Evolutionary conservation across 2,888 invertebrate species (phyloP), one percentile per base, ranked within the genome.

Genomic region (Drosophila bunnanda): DNA sequence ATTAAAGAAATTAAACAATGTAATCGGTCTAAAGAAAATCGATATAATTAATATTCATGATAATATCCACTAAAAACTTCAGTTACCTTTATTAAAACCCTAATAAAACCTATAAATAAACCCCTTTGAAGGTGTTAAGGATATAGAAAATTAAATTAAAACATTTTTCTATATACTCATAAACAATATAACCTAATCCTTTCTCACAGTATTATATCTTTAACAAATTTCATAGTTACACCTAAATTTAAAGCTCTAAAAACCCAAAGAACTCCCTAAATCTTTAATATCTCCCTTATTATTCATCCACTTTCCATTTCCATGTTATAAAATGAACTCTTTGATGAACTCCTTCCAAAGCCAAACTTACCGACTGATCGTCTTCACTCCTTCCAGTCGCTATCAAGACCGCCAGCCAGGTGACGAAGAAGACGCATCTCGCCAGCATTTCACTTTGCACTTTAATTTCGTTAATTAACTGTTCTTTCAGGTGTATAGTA

Each of bases 341-440:
- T n/a, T n/a, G n/a, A n/a, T n/a, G n/a, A n/a, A n/a, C n/a, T n/a
- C n/a, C n/a, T n/a, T 5, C 32, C 32, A 32, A 32, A 32, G 20
- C 5, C 20, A 22, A 32, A 70, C 71, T 71, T 65, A 71, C 71
- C 66, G 43, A 52, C 30, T 71, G 75, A 56, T 65, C 75, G 13
- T 66, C 56, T 28, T 66, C 56, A 34, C 38, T 44, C 22, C 39
- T 75, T 52, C 66, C 71, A 39, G 66, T 50, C 28, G 50, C 75
- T 13, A 55, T 22, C 30, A 53, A 41, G 30, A 57, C 66, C 56
- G 39, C 75, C 71, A 75, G 55, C 39, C 66, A 61, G 56, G 75
- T 71, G 50, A 66, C 44, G 22, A 75, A 52, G 30, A 65, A 66
- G 56, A 65, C 41, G 20, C 75, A 74, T 65, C 52, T 75, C 39